These are phyloP conservation scores for Sebastes schlegelii DNA, from an alignment of 2,113 vertebrate species.

Conservation along the genomic window DNA sequence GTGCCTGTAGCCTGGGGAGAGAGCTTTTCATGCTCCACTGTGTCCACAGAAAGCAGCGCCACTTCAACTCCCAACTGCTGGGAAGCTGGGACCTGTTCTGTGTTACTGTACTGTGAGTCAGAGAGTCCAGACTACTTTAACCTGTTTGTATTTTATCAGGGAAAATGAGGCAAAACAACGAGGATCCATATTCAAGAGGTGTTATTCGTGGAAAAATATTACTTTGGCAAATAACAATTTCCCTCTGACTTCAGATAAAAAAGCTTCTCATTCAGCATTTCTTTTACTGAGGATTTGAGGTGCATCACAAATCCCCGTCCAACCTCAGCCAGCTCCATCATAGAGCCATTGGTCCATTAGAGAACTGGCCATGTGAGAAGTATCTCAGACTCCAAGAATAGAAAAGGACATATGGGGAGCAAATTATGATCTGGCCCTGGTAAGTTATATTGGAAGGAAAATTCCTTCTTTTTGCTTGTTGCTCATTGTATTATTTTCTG, in stretches of 20 bases:
- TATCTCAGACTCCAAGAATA: neutral
- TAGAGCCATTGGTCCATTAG: neutral
- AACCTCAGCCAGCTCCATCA: neutral
- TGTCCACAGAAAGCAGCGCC: constrained; percentile 61
- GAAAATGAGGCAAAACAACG: neutral
- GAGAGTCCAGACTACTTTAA: constrained; percentile 25
- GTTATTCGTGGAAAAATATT: neutral
- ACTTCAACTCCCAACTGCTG: constrained; percentile 53
- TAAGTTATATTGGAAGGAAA: constrained; percentile 1
- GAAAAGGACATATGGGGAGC: neutral
- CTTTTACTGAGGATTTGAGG: constrained; percentile 3
- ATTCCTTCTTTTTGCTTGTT: neutral
- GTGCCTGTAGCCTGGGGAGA: constrained; percentile 65
- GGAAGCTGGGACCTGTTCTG: constrained; percentile 46
- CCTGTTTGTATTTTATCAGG: constrained; percentile 7
- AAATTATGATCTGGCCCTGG: neutral
- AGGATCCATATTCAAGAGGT: neutral
- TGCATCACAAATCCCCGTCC: constrained; percentile 6
- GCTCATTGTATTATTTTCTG: neutral
- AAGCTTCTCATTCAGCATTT: neutral
- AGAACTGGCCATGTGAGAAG: neutral
- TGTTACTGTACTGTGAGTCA: constrained; percentile 36
- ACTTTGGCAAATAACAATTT: neutral
- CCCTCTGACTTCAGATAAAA: neutral
- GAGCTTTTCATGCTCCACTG: constrained; percentile 74